Percentiles rank a stretch among this genome's conserved stretches.
phyloP scores from a whole-genome alignment of 2,113 vertebrate species.

The Ictalurus punctatus region DNA sequence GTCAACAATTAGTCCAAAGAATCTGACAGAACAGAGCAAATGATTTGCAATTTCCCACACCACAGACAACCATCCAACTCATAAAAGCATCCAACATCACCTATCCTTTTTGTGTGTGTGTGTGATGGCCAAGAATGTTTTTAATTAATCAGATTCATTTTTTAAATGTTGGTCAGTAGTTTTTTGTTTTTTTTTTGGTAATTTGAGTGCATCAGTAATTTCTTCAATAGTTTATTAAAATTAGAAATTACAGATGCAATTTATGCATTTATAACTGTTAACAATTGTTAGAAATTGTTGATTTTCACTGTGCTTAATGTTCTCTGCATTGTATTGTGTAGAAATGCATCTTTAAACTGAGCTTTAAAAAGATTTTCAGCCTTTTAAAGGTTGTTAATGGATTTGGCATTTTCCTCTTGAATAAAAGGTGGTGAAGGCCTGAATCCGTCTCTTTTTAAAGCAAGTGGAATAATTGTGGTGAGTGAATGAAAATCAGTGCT shows the following conservation, averaged over 20 bases:
- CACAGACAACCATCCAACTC: neutral
- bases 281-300: neutral
- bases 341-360: constrained; percentile 30
- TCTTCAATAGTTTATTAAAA: neutral
- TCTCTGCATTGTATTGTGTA: neutral
- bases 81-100: neutral
- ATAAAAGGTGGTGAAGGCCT: constrained; percentile 37
- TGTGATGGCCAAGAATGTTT: neutral
- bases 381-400: constrained; percentile 33
- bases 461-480: constrained; percentile 53
- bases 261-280: neutral
- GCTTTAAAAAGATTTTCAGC: constrained; percentile 35
- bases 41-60: neutral
- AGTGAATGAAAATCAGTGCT: constrained; percentile 40
- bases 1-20: neutral
- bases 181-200: too few species aligned
- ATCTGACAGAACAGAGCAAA: neutral
- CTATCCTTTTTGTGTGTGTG: too few species aligned
- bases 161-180: neutral
- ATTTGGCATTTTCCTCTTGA: constrained; percentile 29
- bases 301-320: neutral
- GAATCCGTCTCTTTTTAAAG: constrained; percentile 45
- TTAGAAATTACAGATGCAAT: neutral
- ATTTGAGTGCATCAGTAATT: neutral
- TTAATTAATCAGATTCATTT: too few species aligned